Conservation (phyloP, 2,888 invertebrate genomes). For the Zaprionus obscuricornis region DNA sequence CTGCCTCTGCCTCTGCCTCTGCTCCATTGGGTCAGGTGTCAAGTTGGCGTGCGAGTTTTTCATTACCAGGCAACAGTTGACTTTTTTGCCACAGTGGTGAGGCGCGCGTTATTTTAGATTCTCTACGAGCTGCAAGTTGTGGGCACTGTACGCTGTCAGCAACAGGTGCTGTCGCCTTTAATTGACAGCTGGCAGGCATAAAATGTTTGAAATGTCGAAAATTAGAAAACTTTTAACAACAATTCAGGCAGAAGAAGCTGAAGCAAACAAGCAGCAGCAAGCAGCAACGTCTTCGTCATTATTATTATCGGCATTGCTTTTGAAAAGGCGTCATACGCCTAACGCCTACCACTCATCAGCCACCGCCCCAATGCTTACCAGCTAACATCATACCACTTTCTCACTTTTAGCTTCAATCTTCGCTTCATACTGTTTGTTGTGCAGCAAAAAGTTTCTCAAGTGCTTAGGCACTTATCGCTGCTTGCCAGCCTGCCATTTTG, state of each 20-base stretch:
- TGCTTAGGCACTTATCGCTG: slow-evolving; percentile 73
- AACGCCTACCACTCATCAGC: too few relatives aligned
- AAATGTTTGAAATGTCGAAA: slow-evolving; percentile 76
- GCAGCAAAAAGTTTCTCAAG: slow-evolving; percentile 63
- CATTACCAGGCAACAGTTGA: slow-evolving; percentile 57
- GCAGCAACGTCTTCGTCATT: slow-evolving; percentile 43
- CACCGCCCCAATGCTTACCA: too few relatives aligned
- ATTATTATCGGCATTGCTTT: slow-evolving; percentile 65
- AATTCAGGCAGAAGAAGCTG: slow-evolving; percentile 48
- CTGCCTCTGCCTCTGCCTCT: not conserved
- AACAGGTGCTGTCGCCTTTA: slow-evolving; percentile 76
- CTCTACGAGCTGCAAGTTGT: too few relatives aligned
- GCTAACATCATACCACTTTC: too few relatives aligned
- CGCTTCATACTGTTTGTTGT: slow-evolving; percentile 14
- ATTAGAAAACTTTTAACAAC: slow-evolving; percentile 78
- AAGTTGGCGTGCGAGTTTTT: slow-evolving; percentile 67
- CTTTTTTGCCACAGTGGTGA: slow-evolving; percentile 42
- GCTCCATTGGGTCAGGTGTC: slow-evolving; percentile 64
- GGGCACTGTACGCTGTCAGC: slow-evolving; percentile 58
- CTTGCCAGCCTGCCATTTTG: slow-evolving; percentile 56
- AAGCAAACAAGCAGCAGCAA: not conserved
- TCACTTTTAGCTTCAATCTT: too few relatives aligned
- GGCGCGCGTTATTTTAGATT: slow-evolving; percentile 27
- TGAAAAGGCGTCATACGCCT: slow-evolving; percentile 22
- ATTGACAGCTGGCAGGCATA: slow-evolving; percentile 76